Evolutionary conservation across 53 echinoderm and acorn worm genomes (phyloP).

Genomic region (Echinometra lucunter): DNA sequence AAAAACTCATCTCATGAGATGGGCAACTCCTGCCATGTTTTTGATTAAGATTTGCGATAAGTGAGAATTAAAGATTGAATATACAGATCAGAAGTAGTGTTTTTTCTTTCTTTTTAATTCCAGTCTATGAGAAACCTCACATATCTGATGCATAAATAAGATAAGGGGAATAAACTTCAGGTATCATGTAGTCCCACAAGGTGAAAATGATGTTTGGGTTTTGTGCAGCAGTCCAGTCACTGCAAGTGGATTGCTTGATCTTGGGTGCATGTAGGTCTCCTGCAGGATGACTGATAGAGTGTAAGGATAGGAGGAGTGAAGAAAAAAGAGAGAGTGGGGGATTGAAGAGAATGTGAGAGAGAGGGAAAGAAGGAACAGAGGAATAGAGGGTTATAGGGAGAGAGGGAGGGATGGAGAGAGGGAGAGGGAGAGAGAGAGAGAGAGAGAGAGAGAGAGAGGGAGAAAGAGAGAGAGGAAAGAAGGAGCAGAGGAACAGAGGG

Average conservation of each 20-base stretch:
- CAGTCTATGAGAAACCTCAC: neutral
- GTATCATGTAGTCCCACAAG: neutral
- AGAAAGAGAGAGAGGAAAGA: too few species aligned
- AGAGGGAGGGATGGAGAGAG: neutral
- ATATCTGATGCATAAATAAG: neutral
- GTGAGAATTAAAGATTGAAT: neutral
- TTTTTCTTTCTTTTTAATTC: too few species aligned
- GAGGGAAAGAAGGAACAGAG: too few species aligned
- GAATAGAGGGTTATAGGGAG: neutral
- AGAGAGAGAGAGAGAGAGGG: neutral
- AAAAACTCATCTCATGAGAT: neutral
- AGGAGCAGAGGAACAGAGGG: too few species aligned
- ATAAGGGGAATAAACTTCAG: neutral
- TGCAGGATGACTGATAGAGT: neutral
- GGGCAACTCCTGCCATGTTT: neutral
- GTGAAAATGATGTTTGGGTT: neutral
- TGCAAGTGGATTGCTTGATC: neutral
- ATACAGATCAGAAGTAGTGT: neutral
- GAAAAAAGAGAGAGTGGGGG: neutral
- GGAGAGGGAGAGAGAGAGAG: neutral
- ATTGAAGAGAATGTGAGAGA: neutral
- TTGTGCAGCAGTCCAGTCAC: neutral
- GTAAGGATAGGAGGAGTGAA: neutral
- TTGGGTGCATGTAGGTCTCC: neutral
- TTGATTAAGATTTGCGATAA: conserved; percentile 13